phyloP scores from a whole-genome alignment of 2,797 vertebrate species.

The Falco columbarius region DNA sequence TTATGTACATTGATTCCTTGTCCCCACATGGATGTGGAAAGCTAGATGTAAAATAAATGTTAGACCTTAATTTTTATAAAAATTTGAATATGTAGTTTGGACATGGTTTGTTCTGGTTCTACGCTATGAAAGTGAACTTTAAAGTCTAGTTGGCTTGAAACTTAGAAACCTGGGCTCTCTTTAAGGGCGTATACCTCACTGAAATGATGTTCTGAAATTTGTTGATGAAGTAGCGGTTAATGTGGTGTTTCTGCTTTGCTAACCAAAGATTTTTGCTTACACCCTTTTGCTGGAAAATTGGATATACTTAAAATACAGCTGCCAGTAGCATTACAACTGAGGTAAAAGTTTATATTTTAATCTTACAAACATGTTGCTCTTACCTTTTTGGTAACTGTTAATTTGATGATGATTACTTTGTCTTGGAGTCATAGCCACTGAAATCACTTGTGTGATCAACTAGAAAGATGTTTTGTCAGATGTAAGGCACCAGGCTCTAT shows the following conservation, averaged over 20 bases:
- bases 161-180: background rate
- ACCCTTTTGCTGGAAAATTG: background rate
- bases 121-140: slow-evolving; percentile 39
- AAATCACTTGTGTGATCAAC: background rate
- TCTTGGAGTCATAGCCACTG: background rate
- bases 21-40: slow-evolving; percentile 78
- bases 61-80: slow-evolving; percentile 82
- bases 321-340: background rate
- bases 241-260: background rate
- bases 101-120: slow-evolving; percentile 77
- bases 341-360: background rate
- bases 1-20: slow-evolving; percentile 76
- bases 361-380: background rate
- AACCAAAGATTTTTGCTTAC: background rate
- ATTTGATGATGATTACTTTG: background rate
- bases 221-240: background rate
- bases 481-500: background rate
- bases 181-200: background rate
- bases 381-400: background rate
- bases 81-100: slow-evolving; percentile 74
- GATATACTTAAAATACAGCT: background rate
- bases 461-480: background rate
- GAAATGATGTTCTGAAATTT: background rate
- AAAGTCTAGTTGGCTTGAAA: slow-evolving; percentile 45
- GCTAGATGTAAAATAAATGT: slow-evolving; percentile 83